These are phyloP conservation scores for Scolanthus callimorphus DNA, from an alignment of 92 coral and sea anemone genomes.

Conservation along the genomic window DNA sequence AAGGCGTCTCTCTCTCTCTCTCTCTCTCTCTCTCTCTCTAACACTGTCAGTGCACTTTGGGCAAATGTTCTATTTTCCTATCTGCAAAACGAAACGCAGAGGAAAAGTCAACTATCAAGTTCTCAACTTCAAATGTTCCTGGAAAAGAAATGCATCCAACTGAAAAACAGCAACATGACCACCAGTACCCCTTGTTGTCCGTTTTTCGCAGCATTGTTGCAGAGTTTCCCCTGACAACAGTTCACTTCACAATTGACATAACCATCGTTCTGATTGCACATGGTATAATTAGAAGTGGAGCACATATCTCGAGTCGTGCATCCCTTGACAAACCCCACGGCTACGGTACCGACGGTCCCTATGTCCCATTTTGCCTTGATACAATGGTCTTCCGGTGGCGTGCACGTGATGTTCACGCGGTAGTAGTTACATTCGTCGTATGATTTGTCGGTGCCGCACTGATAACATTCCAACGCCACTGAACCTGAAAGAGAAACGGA, in stretches of 20 bases:
- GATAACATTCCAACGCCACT: constrained; percentile 25
- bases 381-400: constrained; percentile 18
- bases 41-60: too few relatives aligned
- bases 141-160: too few relatives aligned
- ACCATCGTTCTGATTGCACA: constrained; percentile 17
- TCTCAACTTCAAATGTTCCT: too few relatives aligned
- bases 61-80: too few relatives aligned
- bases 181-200: not conserved
- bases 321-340: constrained; percentile 29
- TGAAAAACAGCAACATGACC: too few relatives aligned
- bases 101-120: too few relatives aligned
- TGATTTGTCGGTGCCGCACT: constrained; percentile 7
- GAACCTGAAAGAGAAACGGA: too few relatives aligned
- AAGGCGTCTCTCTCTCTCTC: too few relatives aligned
- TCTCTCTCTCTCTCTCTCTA: too few relatives aligned
- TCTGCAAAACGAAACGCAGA: too few relatives aligned
- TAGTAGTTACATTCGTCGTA: constrained; percentile 32
- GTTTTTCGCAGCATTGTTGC: constrained; percentile 10
- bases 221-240: constrained; percentile 23
- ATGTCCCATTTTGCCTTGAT: constrained; percentile 43
- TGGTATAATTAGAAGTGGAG: not conserved
- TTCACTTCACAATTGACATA: constrained; percentile 15
- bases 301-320: constrained; percentile 24
- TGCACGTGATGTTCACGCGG: constrained; percentile 23
- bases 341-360: constrained; percentile 18